Base-by-base conservation (phyloP, 2,888 invertebrate genomes). In the Sesia bembeciformis region DNA sequence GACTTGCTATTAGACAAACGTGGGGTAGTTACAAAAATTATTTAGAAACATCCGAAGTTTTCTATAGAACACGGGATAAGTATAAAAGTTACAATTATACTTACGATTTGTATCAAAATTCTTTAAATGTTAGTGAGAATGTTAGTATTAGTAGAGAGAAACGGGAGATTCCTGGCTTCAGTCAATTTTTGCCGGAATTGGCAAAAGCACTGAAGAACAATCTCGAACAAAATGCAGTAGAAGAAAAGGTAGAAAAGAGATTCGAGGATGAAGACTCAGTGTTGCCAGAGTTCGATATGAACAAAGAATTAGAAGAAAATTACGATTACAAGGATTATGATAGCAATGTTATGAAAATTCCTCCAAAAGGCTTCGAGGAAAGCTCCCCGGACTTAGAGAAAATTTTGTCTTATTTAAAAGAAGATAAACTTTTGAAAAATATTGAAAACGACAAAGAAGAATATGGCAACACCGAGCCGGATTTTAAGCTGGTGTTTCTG, bases 1-100 rank as follows among this genome's bases (percentile, higher is more conserved):
- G 96, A 51, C 65, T 76, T 49, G 93, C 93, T 0, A 94, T 95
- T 53, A 80, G 95, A 58, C 91, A 93, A 57, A 94, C 94, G 0
- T 95, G 95, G 95, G 95, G 92, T 0, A 90, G 84, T 55, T 80
- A 86, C 51, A 74, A 68, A 7, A 84, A 78, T 57, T 89, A 90
- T 58, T 8, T 64, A 4, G 65, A 76, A 62, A 56, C 77, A 46
- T 67, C 70, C 1, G 76, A 74, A 60, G 57, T 85, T 4, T 85
- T 73, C 53, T 68, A 76, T 5, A 57, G 62, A 42, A 68, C 77
- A 0, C 70, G 64, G 50, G 71, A 81, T 4, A 83, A 68, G 56
- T 87, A 87, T 63, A 81, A 75, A 63, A 65, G 76, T 50, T 88
- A 84, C 56, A 86, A 88, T 61, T 86, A 64, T 58, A 76, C 74